These are phyloP conservation scores for Drosophila fuyamai DNA, from an alignment of 1,140 invertebrate species.

Conservation along the genomic window DNA sequence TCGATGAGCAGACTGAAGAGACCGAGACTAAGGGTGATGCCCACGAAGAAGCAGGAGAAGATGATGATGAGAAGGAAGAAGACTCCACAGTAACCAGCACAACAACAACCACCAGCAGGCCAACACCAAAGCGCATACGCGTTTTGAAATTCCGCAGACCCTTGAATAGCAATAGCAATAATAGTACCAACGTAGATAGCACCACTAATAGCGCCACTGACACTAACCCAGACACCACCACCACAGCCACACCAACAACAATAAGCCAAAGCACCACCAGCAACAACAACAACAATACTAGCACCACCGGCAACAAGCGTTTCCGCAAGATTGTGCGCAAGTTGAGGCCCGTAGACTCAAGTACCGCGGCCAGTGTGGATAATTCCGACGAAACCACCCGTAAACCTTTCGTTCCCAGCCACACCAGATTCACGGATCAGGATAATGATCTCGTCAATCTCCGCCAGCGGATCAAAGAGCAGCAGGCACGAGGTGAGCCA, in stretches of 20 bases:
- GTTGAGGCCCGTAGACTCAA: constrained; percentile 42
- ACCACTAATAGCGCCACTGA: constrained; percentile 60
- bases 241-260: constrained; percentile 21
- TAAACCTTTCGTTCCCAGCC: constrained; percentile 57
- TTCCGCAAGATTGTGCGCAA: constrained; percentile 81
- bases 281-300: constrained; percentile 40
- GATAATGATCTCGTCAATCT: constrained; percentile 39
- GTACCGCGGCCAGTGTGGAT: constrained; percentile 5
- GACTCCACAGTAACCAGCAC: constrained; percentile 14
- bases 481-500: constrained; percentile 44
- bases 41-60: constrained; percentile 27
- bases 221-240: constrained; percentile 31
- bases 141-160: constrained; percentile 74
- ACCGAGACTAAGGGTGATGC: constrained; percentile 32
- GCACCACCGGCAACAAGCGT: constrained; percentile 54
- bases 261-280: constrained; percentile 23
- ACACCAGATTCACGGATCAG: constrained; percentile 36
- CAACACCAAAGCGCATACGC: constrained; percentile 70
- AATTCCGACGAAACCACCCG: constrained; percentile 45
- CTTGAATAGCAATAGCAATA: constrained; percentile 51
- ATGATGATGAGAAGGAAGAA: constrained; percentile 30
- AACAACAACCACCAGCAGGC: constrained; percentile 36
- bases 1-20: constrained; percentile 46
- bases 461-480: constrained; percentile 60
- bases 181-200: constrained; percentile 32